phyloP scores from a whole-genome alignment of 2,113 vertebrate genomes.

The Gobius niger region DNA sequence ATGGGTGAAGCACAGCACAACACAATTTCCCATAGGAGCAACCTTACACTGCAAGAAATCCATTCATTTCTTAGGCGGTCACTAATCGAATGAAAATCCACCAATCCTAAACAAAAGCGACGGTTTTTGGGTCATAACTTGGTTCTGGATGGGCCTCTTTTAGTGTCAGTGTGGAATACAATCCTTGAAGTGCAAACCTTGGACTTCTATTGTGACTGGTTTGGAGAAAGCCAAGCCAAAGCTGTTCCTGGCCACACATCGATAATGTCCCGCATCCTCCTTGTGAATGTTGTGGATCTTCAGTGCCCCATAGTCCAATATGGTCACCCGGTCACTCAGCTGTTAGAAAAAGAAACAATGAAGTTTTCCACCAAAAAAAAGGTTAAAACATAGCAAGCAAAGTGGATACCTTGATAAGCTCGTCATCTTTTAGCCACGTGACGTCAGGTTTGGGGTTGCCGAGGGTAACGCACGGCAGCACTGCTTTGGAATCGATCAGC shows the following conservation, averaged over 20 bases:
- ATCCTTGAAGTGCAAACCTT: constrained; percentile 72
- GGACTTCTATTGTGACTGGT: constrained; percentile 86
- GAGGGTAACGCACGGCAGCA: constrained; percentile 89
- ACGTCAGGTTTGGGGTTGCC: constrained; percentile 95
- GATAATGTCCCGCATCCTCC: constrained; percentile 93
- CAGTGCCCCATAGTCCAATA: constrained; percentile 91
- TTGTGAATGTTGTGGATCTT: constrained; percentile 94
- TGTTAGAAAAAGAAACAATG: constrained; percentile 45
- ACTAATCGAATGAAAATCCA: too few relatives aligned
- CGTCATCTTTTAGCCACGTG: constrained; percentile 94
- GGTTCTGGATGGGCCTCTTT: background rate
- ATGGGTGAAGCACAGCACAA: too few relatives aligned
- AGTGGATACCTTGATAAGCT: constrained; percentile 81
- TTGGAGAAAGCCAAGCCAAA: constrained; percentile 92
- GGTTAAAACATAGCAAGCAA: too few relatives aligned
- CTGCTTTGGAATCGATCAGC: constrained; percentile 90
- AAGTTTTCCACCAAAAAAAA: too few relatives aligned
- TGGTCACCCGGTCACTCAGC: constrained; percentile 85
- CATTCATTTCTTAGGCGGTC: too few relatives aligned
- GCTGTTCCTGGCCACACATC: constrained; percentile 94
- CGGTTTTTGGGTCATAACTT: too few relatives aligned
- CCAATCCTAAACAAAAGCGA: too few relatives aligned
- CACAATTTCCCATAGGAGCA: too few relatives aligned
- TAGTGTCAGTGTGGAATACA: background rate
- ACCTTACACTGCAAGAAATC: too few relatives aligned